These are phyloP conservation scores for Diadegma fenestrale DNA, from an alignment of 2,888 invertebrate genomes.

Conservation along the genomic window DNA sequence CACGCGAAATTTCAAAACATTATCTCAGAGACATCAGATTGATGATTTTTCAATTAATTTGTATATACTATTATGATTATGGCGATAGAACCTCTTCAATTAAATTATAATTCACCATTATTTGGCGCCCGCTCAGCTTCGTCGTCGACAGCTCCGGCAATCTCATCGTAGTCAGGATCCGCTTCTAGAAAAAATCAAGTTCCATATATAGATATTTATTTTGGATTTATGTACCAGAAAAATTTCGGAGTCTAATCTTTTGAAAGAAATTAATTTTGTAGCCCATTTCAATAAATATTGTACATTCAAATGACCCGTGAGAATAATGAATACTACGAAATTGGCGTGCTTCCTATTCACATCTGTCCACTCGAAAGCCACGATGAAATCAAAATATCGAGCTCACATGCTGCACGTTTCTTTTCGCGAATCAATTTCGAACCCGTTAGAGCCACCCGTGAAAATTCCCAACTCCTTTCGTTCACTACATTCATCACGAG, in stretches of 20 bases:
- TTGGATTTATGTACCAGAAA: background rate
- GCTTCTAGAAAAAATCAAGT: slow-evolving; percentile 6
- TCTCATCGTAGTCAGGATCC: slow-evolving; percentile 27
- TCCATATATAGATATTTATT: slow-evolving; percentile 1
- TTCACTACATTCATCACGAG: slow-evolving; percentile 8
- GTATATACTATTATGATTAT: background rate
- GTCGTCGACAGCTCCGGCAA: background rate
- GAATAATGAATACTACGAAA: too few relatives aligned
- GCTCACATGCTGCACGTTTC: background rate
- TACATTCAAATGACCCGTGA: too few relatives aligned
- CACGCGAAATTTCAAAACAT: slow-evolving; percentile 1
- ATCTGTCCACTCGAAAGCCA: too few relatives aligned
- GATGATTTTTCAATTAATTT: background rate
- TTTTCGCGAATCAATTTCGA: background rate
- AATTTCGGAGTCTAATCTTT: background rate
- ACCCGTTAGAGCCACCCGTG: background rate
- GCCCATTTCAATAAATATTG: too few relatives aligned
- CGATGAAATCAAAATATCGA: too few relatives aligned
- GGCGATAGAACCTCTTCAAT: background rate
- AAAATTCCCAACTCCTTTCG: background rate
- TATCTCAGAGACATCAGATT: background rate
- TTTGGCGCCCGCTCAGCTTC: background rate
- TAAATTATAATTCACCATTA: slow-evolving; percentile 2
- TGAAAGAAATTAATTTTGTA: background rate
- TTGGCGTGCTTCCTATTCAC: too few relatives aligned